phyloP scores from a whole-genome alignment of 92 coral and sea anemone species.

The Palythoa grandiflora region DNA sequence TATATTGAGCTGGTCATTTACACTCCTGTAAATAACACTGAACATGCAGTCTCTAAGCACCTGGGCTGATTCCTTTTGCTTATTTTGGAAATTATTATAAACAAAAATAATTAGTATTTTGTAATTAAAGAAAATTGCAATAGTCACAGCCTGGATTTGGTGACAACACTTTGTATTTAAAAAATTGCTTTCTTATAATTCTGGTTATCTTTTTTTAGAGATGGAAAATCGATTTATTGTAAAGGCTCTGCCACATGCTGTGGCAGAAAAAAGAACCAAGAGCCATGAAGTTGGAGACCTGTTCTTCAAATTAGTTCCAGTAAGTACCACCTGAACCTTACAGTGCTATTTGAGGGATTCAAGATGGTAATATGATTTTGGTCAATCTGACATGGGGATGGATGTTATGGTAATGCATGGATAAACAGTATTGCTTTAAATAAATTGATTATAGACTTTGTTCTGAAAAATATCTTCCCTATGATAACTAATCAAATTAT shows the following conservation, averaged over 20 bases:
- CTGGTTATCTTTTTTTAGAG: neutral
- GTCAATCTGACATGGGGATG: neutral
- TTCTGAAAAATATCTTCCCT: neutral
- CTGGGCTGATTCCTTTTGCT: neutral
- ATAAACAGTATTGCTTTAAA: neutral
- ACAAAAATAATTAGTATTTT: neutral
- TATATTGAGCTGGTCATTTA: neutral
- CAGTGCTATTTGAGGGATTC: neutral
- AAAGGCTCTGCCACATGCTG: neutral
- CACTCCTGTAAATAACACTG: neutral
- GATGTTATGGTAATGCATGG: neutral
- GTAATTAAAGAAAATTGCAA: neutral
- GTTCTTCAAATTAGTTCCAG: constrained; percentile 1
- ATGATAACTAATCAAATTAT: constrained; percentile 4
- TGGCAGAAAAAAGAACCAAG: constrained; percentile 7
- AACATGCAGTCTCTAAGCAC: neutral
- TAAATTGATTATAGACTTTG: neutral
- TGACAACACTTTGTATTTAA: neutral
- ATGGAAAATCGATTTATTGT: neutral
- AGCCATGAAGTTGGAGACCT: neutral
- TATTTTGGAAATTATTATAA: neutral
- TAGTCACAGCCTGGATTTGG: neutral
- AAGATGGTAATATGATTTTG: neutral
- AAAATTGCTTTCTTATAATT: neutral
- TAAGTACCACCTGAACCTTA: neutral